Evolutionary conservation across 1,140 invertebrate species (phyloP), one percentile per base, ranked within the genome.

Genomic region (Pissodes strobi): DNA sequence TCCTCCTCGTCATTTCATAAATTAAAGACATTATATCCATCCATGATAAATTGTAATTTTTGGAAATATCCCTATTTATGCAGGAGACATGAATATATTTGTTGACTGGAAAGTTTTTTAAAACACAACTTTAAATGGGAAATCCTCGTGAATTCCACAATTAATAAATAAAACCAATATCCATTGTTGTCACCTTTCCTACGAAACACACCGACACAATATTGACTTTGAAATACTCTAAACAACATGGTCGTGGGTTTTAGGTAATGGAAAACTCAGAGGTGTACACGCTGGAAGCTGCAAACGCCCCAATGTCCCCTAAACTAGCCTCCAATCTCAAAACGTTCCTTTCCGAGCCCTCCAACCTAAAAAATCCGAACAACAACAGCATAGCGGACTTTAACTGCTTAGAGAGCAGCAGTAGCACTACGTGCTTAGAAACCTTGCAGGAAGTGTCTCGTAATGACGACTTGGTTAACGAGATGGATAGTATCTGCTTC

Each of bases 201-300:
- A 27, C 25, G 25, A 27, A 27, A 27, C n/a, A n/a, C n/a, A n/a
- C n/a, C n/a, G 9, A 27, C 25, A 27, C 3, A 27, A 27, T 9
- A 9, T 3, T n/a, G 6, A 30, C 57, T 64, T 59, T 65, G 55
- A 58, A 59, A 48, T 41, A 56, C 63, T 65, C 55, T 51, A 43
- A 65, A 45, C 48, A 59, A 65, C 68, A 69, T 69, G 74, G 74
- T 76, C 67, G 39, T 75, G 69, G 67, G 72, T 78, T 78, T 69
- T 76, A 78, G 76, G 76, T 77, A 41, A 73, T 74, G 74, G 76
- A 77, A 60, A 70, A 72, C 53, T 53, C 69, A 60, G 75, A 76
- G 64, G 66, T 69, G 57, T 76, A 68, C 67, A 68, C 67, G 58
- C 45, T 72, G 66, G 73, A 73, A 68, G 65, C 72, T 56, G 66